Conservation (phyloP, 2,113 vertebrate genomes). For the Indri indri region DNA sequence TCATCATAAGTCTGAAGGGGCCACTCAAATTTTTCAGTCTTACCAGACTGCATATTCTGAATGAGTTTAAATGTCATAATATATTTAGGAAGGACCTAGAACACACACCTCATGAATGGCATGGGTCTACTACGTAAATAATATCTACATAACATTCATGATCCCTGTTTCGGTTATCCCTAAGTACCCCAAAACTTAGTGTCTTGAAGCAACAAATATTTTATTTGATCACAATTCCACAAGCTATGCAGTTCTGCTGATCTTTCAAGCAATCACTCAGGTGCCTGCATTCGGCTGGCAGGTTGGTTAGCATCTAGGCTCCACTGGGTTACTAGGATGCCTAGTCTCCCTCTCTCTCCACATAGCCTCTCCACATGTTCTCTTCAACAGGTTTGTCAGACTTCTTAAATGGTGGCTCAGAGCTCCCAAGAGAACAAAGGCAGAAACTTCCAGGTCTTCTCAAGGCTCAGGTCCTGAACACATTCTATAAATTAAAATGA, state of each 20-base stretch:
- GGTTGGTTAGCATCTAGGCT: background rate
- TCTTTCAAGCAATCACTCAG: background rate
- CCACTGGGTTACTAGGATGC: background rate
- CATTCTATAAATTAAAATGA: background rate
- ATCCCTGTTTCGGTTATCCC: background rate
- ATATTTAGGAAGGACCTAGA: background rate
- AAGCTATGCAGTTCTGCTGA: background rate
- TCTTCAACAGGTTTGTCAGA: background rate
- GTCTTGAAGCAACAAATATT: background rate
- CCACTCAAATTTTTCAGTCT: conserved; percentile 29
- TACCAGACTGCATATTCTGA: background rate
- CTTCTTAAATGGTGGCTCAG: background rate
- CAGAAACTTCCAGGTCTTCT: conserved; percentile 10
- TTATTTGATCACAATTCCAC: conserved; percentile 26
- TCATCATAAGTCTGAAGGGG: conserved; percentile 8
- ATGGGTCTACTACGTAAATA: background rate
- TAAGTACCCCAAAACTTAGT: background rate
- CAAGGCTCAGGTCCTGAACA: background rate
- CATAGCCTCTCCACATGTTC: background rate
- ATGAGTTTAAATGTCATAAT: conserved; percentile 4
- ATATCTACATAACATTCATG: background rate
- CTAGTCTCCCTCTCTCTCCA: background rate
- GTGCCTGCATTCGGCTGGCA: background rate
- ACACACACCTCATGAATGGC: background rate
- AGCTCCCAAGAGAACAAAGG: conserved; percentile 9